Conservation (phyloP, 1,140 invertebrate genomes). For the Meteorus sp. region DNA sequence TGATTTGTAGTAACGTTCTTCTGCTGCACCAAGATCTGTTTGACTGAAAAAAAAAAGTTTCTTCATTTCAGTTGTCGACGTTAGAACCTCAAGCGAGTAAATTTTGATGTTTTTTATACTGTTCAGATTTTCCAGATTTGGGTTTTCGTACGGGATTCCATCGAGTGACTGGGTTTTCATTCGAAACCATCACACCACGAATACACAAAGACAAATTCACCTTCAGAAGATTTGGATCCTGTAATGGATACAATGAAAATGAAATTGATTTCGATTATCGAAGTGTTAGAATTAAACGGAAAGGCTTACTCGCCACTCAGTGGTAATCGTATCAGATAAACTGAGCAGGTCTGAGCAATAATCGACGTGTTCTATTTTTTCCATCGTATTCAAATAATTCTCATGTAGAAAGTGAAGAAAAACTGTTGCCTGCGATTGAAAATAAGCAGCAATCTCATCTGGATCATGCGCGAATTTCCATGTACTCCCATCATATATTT, state of each 20-base stretch:
- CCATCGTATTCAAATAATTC: slow-evolving; percentile 74
- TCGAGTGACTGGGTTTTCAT: slow-evolving; percentile 66
- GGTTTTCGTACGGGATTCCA: slow-evolving; percentile 74
- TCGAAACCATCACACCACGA: slow-evolving; percentile 70
- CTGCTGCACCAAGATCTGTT: slow-evolving; percentile 13
- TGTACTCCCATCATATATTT: slow-evolving; percentile 30
- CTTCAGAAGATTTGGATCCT: slow-evolving; percentile 49
- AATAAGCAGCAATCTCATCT: slow-evolving; percentile 66
- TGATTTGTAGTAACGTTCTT: slow-evolving; percentile 18
- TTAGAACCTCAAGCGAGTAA: background rate
- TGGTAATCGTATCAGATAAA: slow-evolving; percentile 65
- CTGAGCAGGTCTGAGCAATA: slow-evolving; percentile 64
- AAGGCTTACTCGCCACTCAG: slow-evolving; percentile 65
- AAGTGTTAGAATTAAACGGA: slow-evolving; percentile 1
- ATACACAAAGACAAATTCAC: slow-evolving; percentile 58
- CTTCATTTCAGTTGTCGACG: background rate
- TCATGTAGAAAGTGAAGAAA: slow-evolving; percentile 72
- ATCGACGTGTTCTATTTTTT: slow-evolving; percentile 61
- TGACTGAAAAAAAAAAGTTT: slow-evolving; percentile 8
- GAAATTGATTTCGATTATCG: background rate
- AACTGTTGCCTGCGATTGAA: slow-evolving; percentile 64
- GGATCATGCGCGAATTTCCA: slow-evolving; percentile 65
- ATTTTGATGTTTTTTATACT: slow-evolving; percentile 35
- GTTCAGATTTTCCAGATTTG: slow-evolving; percentile 42
- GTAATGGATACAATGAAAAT: background rate